Base-by-base conservation (phyloP, 2,888 invertebrate genomes). In the Eupithecia abbreviata region DNA sequence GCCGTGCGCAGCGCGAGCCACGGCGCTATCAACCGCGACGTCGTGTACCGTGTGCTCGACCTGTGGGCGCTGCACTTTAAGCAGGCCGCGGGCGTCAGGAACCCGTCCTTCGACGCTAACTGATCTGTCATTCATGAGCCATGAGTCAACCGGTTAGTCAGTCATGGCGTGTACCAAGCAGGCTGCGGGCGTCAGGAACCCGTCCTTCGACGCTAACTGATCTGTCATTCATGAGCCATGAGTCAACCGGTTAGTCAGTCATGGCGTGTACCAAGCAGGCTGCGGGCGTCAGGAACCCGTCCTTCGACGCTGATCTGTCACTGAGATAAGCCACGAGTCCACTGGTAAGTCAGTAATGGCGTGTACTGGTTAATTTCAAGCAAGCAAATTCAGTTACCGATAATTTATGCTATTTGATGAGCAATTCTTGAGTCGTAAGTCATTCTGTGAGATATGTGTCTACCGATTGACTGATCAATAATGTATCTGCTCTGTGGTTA, bases 201-300 rank as follows among this genome's bases (percentile, higher is more conserved):
- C 89, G 0, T 90, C 92, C 0, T 92, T 93, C 78, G 92, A 93
- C 80, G 80, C 79, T 65, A 90, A 89, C 77, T 92, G 80, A 82
- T 62, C 49, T 62, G 13, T 42, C 12, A 41, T 12, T 65, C 65
- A 62, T 55, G 4, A 49, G 13, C 2, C 30, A 4, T 65, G 41
- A 41, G 4, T 65, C 41, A 65, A 58, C 58, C n/a, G 7, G 58
- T 41, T 13, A 65, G 12, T 41, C 41, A 6, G 45, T 10, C 43
- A 43, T 55, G 47, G 10, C 13, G n/a, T n/a, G n/a, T n/a, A n/a
- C n/a, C 82, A 89, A 89, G 76, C 88, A 84, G 70, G 87, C 94
- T 0, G 93, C 93, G 13, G 76, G 88, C 0, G 79, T 74, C 3
- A 58, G 89, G 69, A 88, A 90, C 79, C 87, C 89, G 0, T 90